A percentile compares a stretch with the other conserved stretches of the same genome.
phyloP scores from a whole-genome alignment of 2,888 invertebrate species.

The Drosophila emarginata region DNA sequence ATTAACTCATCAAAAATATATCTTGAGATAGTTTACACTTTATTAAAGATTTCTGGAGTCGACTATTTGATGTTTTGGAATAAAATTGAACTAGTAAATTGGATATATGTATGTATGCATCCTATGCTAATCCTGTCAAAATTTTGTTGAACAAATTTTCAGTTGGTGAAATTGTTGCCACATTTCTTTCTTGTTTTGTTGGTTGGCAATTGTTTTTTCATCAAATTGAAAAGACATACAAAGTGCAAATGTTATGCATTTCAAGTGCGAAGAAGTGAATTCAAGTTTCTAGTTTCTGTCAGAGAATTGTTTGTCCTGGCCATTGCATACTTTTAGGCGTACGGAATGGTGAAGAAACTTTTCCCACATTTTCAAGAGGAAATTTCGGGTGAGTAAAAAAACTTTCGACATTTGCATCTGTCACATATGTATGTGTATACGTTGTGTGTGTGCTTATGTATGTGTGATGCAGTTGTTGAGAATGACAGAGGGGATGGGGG shows the following conservation, averaged over 20 bases:
- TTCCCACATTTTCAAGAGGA: slow-evolving; percentile 9
- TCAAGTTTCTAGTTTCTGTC: slow-evolving; percentile 25
- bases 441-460: background rate
- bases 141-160: background rate
- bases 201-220: slow-evolving; percentile 21
- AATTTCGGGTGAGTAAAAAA: slow-evolving; percentile 36
- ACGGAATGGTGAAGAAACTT: slow-evolving; percentile 13
- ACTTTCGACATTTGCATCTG: slow-evolving; percentile 74
- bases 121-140: slow-evolving; percentile 17
- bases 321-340: slow-evolving; percentile 35
- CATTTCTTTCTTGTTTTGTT: slow-evolving; percentile 23
- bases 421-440: slow-evolving; percentile 47
- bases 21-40: too few species aligned
- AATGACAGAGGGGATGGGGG: slow-evolving; percentile 20
- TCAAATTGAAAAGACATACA: slow-evolving; percentile 63
- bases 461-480: background rate
- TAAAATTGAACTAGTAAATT: slow-evolving; percentile 72
- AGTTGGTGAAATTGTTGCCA: slow-evolving; percentile 9
- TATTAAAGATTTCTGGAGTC: too few species aligned
- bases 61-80: background rate
- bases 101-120: slow-evolving; percentile 44
- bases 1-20: too few species aligned
- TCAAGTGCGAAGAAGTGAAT: slow-evolving; percentile 24
- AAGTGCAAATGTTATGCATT: slow-evolving; percentile 26
- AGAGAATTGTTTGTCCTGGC: slow-evolving; percentile 42